Percentiles rank a stretch among this genome's conserved stretches.
These are phyloP conservation scores for Ophiothrix spiculata DNA, from an alignment of 35 echinoderm and acorn worm species.

Conservation along the genomic window DNA sequence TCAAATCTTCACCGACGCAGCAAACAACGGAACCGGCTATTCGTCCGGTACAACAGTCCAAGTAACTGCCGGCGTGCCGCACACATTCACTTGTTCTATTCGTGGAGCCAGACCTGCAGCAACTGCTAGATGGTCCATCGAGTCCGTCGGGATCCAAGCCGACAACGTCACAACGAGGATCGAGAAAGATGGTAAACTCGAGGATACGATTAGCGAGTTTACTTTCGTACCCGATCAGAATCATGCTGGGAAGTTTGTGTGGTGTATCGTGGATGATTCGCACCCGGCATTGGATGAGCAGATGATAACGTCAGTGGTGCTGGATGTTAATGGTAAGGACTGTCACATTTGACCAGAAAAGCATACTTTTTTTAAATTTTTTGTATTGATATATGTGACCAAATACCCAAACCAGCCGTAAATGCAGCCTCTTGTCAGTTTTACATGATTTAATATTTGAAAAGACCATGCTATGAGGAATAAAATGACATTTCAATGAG, in stretches of 20 bases:
- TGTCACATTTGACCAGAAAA: no score
- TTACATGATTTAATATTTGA: no score
- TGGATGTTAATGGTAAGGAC: not conserved
- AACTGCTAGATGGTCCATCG: not conserved
- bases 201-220: not conserved
- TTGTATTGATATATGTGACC: no score
- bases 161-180: not conserved
- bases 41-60: not conserved
- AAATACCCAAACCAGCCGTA: no score
- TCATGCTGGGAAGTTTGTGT: not conserved
- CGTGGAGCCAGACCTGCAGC: not conserved
- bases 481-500: no score
- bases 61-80: not conserved
- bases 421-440: no score
- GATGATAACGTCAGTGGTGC: not conserved
- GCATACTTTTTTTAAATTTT: no score
- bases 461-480: no score
- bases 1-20: not conserved
- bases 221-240: not conserved
- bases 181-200: not conserved
- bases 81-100: not conserved
- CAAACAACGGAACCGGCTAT: not conserved
- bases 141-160: not conserved
- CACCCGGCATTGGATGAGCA: not conserved
- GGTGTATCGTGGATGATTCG: not conserved